Conservation (phyloP, 2,113 vertebrate species). For the Periophthalmus modestus region DNA sequence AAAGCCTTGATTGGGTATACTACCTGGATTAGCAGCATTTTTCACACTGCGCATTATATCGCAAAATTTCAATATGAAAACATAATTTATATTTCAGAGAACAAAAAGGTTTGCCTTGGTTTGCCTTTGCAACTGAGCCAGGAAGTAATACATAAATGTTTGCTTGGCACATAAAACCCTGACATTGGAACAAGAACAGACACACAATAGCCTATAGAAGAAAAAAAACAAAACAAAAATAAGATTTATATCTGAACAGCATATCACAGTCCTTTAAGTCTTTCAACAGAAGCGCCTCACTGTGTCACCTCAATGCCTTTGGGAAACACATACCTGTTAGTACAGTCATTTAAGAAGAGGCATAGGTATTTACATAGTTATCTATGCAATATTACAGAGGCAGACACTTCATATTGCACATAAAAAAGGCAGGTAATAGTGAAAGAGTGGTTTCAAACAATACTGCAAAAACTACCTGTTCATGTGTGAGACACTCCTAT, state of each 20-base stretch:
- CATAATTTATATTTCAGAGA: constrained; percentile 26
- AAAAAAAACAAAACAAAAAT: constrained; percentile 36
- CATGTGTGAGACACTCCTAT: constrained; percentile 29
- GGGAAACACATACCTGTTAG: constrained; percentile 48
- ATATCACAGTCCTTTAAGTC: constrained; percentile 33
- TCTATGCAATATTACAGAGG: constrained; percentile 62
- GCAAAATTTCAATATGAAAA: constrained; percentile 33
- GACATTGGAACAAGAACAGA: constrained; percentile 58
- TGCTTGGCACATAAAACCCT: constrained; percentile 65
- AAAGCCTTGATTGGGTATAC: constrained; percentile 37
- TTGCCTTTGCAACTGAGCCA: constrained; percentile 52
- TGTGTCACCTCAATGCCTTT: constrained; percentile 46
- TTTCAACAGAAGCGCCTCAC: constrained; percentile 29
- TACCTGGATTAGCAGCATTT: constrained; percentile 38
- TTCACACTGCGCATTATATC: constrained; percentile 17
- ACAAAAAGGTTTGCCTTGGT: constrained; percentile 27
- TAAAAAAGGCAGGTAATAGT: constrained; percentile 64
- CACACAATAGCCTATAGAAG: constrained; percentile 27
- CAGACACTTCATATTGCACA: constrained; percentile 71
- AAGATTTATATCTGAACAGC: constrained; percentile 40
- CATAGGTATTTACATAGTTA: constrained; percentile 63
- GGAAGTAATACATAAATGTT: constrained; percentile 49
- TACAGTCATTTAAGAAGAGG: constrained; percentile 66
- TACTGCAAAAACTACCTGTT: constrained; percentile 21
- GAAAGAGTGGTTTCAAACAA: constrained; percentile 56